Evolutionary conservation across 2,113 vertebrate species (phyloP), one percentile per base, ranked within the genome.

Genomic region (Calypte anna): DNA sequence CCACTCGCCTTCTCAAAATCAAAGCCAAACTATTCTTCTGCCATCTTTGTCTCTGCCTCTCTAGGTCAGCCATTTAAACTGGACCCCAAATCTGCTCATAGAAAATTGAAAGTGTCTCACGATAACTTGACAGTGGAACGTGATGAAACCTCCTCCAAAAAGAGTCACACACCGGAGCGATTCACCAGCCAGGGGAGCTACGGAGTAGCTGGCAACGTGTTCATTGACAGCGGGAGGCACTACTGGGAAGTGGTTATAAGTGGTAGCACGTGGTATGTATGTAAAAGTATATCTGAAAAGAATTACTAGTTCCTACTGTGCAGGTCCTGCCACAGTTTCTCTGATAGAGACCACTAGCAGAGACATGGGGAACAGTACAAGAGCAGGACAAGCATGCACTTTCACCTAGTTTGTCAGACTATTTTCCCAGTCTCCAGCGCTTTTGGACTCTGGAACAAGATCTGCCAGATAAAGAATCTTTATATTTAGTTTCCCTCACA

Each of bases 181-280:
- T 99, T 99, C 98, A 98, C 98, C 25, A 99, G 99, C 97, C 98
- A 99, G 88, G 98, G 99, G 88, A 99, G 98, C 98, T 99, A 99
- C 0, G 99, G 99, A 2, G 98, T 99, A 20, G 98, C 98, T 73
- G 99, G 99, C 83, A 99, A 99, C 0, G 99, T 99, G 69, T 99
- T 99, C 97, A 99, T 99, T 14, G 99, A 99, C 97, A 99, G 99
- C 4, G 99, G 99, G 30, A 98, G 99, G 31, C 99, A 99, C 92
- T 99, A 99, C 96, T 99, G 99, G 99, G 99, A 99, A 95, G 98
- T 99, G 85, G 98, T 99, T 94, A 99, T 99, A 80, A 99, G 99
- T 7, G 99, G 99, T 88, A 99, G 99, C 96, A 99, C 99, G 2
- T 99, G 99, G 99, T 99, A 98, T 33, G 98, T 91, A 55, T 28